Conservation (phyloP, 2,888 invertebrate species). For the Volucella inflata region DNA sequence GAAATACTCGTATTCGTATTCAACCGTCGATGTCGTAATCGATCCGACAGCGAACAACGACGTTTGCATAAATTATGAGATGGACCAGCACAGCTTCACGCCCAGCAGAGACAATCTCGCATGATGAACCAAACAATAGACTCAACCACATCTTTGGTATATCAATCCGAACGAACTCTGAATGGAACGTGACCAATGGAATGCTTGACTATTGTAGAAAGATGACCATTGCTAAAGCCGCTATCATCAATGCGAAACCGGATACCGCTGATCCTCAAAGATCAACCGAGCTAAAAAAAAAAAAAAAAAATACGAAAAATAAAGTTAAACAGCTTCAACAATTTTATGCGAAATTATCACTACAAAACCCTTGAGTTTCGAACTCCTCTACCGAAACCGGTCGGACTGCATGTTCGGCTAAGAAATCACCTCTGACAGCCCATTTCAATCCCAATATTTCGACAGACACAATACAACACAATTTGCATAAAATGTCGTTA, state of each 20-base stretch:
- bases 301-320: no score
- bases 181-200: conserved; percentile 60
- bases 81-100: conserved; percentile 41
- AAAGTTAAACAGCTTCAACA: neutral
- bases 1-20: neutral
- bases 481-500: conserved; percentile 73
- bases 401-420: conserved; percentile 29
- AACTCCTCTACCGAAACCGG: conserved; percentile 19
- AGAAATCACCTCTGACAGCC: conserved; percentile 39
- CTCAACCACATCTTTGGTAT: conserved; percentile 20
- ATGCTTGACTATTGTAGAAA: conserved; percentile 42
- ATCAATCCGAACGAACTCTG: conserved; percentile 55
- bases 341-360: conserved; percentile 32
- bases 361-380: conserved; percentile 15
- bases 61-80: conserved; percentile 53
- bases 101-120: conserved; percentile 50
- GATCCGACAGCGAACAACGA: conserved; percentile 1
- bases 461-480: conserved; percentile 63
- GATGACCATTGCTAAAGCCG: conserved; percentile 33
- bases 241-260: conserved; percentile 26
- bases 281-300: no score
- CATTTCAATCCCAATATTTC: conserved; percentile 68
- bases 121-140: conserved; percentile 64
- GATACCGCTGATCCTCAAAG: conserved; percentile 16
- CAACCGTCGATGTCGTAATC: conserved; percentile 27